Base-by-base conservation (phyloP, 2,797 vertebrate species). In the Rhinogobio ventralis region DNA sequence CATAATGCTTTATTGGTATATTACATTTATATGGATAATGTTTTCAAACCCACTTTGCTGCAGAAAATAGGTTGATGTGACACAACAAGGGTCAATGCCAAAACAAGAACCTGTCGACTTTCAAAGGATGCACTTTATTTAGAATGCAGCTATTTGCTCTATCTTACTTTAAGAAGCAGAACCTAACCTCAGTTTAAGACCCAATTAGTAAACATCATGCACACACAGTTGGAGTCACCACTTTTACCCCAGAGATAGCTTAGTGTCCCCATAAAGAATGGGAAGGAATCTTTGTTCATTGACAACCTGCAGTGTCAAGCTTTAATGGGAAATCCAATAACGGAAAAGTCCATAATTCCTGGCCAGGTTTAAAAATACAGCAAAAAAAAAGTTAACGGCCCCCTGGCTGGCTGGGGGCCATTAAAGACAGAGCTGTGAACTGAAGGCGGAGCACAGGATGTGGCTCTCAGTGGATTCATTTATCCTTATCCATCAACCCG, bases 251-350 rank as follows among this genome's bases (percentile, higher is more conserved):
- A 66, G 81, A 75, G 66, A 81, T 45, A 53, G 39, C 66, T 46
- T 42, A 78, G 39, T 36, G 23, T 78, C 81, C 62, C 72, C 64
- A 79, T 85, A 77, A 85, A 85, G 77, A 67, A 15, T 28, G 36
- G 36, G 45, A 78, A 84, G 81, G 55, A 86, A 88, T 82, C 76
- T 69, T 83, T 74, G 13, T 30, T 42, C 75, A 69, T 73, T 86
- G 87, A 87, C 81, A 88, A 79, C 84, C 75, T 42, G 64, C 77
- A 72, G 81, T 64, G 80, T 55, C 74, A 20, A 46, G 39, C 64
- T 85, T 85, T 88, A 89, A 90, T 91, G 80, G 78, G 60, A 88
- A 87, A 88, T 88, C 87, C 83, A 87, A 88, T 88, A 88, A 86
- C 45, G 28, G 60, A 55, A 85, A 89, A 71, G 86, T 88, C 76